Base-by-base conservation (phyloP, 2,888 invertebrate species). In the Trilocha varians region DNA sequence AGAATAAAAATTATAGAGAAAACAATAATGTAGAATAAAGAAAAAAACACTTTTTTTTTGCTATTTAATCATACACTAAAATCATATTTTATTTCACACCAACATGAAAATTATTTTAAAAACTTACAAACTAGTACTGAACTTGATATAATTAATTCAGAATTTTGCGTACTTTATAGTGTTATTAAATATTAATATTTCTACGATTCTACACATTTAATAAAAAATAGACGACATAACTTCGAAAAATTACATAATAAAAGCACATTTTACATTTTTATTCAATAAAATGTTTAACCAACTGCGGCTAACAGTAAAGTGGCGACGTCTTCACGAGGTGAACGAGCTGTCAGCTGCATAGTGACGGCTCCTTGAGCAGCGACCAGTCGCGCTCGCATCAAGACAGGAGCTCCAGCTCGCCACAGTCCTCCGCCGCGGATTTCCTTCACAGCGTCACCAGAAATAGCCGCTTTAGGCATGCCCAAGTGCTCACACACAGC, bases 311-410 rank as follows among this genome's bases (percentile, higher is more conserved):
- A 89, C 40, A 98, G 90, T 11, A 98, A 87, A 65, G 96, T 95
- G 0, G 96, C 94, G 0, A 98, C 91, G 52, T 93, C 91, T 39
- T 93, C 90, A 72, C 96, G 91, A 11, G 93, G 92, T 15, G 96
- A 94, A 36, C 97, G 87, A 0, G 98, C 95, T 0, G 95, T 93
- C 41, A 99, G 83, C 70, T 97, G 95, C 95, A 99, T 96, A 3
- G 97, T 97, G 0, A 98, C 95, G n/a, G 93, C 93, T 16, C 88
- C 89, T 32, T 90, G 88, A 17, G 87, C 68, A 0, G 91, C 89
- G n/a, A 96, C 85, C 46, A 96, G 71, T 70, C 96, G 95, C 2
- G 97, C 93, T 46, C 94, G 87, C 0, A 97, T 95, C 41, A 98
- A 80, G 18, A 98, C 92, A 44, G 98, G 96, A 41, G 93, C 91